A percentile compares a stretch with the other conserved stretches of the same genome.
phyloP scores from a whole-genome alignment of 2,888 invertebrate species.

The Chrysodeixis includens region DNA sequence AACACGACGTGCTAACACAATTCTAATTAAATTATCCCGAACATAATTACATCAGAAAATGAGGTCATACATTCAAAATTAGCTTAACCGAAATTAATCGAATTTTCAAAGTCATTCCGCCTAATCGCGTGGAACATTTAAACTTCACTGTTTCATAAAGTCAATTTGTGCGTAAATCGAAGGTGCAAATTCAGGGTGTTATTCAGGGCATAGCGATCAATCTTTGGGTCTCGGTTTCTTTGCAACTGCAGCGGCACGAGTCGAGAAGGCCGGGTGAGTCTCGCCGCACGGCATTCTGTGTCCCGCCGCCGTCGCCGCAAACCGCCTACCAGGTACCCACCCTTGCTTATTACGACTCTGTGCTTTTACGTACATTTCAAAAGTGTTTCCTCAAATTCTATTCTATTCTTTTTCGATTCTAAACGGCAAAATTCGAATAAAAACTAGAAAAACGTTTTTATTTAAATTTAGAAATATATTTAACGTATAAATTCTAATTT shows the following conservation, averaged over 20 bases:
- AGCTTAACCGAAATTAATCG: constrained; percentile 50
- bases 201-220: constrained; percentile 70
- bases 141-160: constrained; percentile 61
- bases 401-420: not conserved
- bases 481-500: not conserved
- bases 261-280: constrained; percentile 53
- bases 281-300: constrained; percentile 80
- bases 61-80: constrained; percentile 33
- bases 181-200: constrained; percentile 60
- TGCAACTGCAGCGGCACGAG: constrained; percentile 73
- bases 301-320: constrained; percentile 68
- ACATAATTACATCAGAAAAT: constrained; percentile 12
- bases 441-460: not conserved
- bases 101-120: constrained; percentile 43
- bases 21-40: not conserved
- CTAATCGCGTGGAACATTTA: constrained; percentile 51
- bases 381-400: constrained; percentile 29
- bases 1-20: not conserved
- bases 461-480: not conserved
- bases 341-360: constrained; percentile 28
- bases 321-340: constrained; percentile 68
- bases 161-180: constrained; percentile 67
- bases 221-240: constrained; percentile 68
- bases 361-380: constrained; percentile 38
- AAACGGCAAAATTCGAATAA: not conserved